Percentiles rank a stretch among this genome's conserved stretches.
Conservation (phyloP, 2,888 invertebrate species). For the Napeogenes inachia region DNA sequence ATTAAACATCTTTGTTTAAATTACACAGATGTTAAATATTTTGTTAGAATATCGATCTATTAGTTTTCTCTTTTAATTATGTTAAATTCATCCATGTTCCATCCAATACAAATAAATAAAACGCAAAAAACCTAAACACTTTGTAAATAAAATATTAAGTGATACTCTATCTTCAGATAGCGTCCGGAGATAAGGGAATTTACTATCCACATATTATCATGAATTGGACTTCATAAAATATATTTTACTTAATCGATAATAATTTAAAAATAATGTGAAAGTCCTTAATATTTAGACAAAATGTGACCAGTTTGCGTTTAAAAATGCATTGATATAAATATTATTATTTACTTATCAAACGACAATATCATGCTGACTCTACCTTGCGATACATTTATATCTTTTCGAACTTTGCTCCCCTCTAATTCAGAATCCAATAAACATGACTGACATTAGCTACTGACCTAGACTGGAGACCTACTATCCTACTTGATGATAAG, state of each 20-base stretch:
- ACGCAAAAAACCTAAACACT: conserved; percentile 24
- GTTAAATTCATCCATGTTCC: no score
- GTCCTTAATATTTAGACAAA: no score
- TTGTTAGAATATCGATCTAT: conserved; percentile 2
- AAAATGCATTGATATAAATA: no score
- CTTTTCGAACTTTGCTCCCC: neutral
- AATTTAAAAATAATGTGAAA: no score
- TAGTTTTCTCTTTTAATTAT: neutral
- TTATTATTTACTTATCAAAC: no score
- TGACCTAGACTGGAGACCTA: conserved; percentile 10
- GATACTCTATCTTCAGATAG: conserved; percentile 41
- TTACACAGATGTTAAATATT: neutral
- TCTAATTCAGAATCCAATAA: conserved; percentile 6
- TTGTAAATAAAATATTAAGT: conserved; percentile 35
- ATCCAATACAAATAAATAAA: conserved; percentile 8
- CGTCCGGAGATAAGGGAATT: conserved; percentile 26
- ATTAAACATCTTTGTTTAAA: conserved; percentile 8
- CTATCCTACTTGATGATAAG: conserved; percentile 14
- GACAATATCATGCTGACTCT: neutral
- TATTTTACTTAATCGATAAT: conserved; percentile 6
- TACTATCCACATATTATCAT: conserved; percentile 8
- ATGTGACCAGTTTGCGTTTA: no score
- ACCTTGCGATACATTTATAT: neutral
- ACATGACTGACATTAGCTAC: conserved; percentile 3
- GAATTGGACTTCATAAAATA: conserved; percentile 12